phyloP scores from a whole-genome alignment of 1,140 invertebrate genomes.

The Cherax quadricarinatus region DNA sequence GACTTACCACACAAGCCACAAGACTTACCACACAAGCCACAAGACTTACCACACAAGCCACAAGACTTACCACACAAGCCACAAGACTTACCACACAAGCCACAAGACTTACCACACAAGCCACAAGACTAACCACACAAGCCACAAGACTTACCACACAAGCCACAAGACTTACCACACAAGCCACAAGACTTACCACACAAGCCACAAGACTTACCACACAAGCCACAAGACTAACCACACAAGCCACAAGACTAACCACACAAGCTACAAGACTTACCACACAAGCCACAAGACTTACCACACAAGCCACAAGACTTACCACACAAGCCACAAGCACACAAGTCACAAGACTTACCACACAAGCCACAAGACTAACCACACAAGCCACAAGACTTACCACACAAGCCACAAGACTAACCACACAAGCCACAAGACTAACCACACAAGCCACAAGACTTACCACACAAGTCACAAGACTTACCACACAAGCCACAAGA shows the following conservation, averaged over 20 bases:
- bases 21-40: conserved; percentile 44
- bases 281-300: conserved; percentile 59
- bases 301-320: too few relatives aligned
- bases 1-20: too few relatives aligned
- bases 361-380: conserved; percentile 57
- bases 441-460: conserved; percentile 58
- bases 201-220: conserved; percentile 58
- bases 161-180: conserved; percentile 63
- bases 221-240: conserved; percentile 41
- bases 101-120: conserved; percentile 39
- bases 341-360: conserved; percentile 42
- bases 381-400: too few relatives aligned
- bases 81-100: too few relatives aligned
- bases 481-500: conserved; percentile 54
- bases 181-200: conserved; percentile 48
- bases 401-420: conserved; percentile 57
- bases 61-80: conserved; percentile 41
- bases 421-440: too few relatives aligned
- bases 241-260: conserved; percentile 57
- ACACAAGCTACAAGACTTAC: too few relatives aligned
- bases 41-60: too few relatives aligned
- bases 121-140: conserved; percentile 64
- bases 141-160: conserved; percentile 43
- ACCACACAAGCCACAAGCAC: conserved; percentile 52
- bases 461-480: too few relatives aligned